Evolutionary conservation across 2,797 vertebrate genomes (phyloP).

Genomic region (Pseudochaenichthys georgianus): DNA sequence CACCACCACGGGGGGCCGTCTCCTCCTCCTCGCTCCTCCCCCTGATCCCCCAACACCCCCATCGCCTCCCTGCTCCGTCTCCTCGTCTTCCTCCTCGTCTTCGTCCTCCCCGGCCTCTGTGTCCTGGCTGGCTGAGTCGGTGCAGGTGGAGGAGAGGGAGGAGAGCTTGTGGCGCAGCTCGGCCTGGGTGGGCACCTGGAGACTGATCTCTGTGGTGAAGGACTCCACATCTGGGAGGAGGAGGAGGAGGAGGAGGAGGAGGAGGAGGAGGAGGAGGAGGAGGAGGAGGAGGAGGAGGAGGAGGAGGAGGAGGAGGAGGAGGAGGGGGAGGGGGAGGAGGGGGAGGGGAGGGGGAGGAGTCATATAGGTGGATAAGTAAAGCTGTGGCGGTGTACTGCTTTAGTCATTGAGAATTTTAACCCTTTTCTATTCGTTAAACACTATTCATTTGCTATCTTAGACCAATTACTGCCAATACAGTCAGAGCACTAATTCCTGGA

Average conservation of each 20-base stretch:
- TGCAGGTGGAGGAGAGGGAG: slow-evolving; percentile 86
- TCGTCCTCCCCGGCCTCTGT: slow-evolving; percentile 82
- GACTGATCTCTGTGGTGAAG: slow-evolving; percentile 87
- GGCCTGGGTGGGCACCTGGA: slow-evolving; percentile 90
- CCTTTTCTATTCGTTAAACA: slow-evolving; percentile 5
- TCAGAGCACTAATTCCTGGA: neutral
- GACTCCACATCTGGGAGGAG: slow-evolving; percentile 79
- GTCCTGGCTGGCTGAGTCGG: slow-evolving; percentile 87
- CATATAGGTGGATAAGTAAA: neutral
- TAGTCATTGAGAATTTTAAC: neutral
- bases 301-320: neutral
- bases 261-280: neutral
- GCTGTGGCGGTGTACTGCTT: neutral
- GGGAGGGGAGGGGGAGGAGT: too few species aligned
- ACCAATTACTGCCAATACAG: neutral
- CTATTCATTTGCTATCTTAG: slow-evolving; percentile 28
- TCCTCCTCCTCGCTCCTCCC: slow-evolving; percentile 46
- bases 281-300: neutral
- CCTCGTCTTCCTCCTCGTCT: slow-evolving; percentile 74
- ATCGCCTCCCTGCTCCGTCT: slow-evolving; percentile 79
- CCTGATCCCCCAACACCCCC: slow-evolving; percentile 28
- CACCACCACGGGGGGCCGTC: slow-evolving; percentile 66
- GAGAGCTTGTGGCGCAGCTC: slow-evolving; percentile 87
- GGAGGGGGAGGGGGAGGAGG: too few species aligned
- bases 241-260: slow-evolving; percentile 5